A percentile compares a stretch with the other conserved stretches of the same genome.
These are phyloP conservation scores for Drosophila kohkoa DNA, from an alignment of 1,140 invertebrate species.

Conservation along the genomic window DNA sequence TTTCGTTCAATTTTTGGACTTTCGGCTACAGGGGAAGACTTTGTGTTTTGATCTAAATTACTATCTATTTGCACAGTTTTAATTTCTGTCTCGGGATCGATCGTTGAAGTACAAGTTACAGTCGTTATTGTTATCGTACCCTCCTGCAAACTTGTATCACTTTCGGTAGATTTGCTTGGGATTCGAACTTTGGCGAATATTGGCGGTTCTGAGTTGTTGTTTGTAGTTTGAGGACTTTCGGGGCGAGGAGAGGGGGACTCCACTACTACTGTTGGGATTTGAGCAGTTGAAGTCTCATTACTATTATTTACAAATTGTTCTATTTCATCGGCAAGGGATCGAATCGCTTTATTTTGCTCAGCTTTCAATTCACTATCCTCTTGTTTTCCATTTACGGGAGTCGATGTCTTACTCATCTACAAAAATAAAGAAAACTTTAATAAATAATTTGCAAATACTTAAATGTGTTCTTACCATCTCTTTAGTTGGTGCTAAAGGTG, in stretches of 20 bases:
- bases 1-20: neutral
- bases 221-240: neutral
- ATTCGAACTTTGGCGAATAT: neutral
- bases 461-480: slow-evolving; percentile 41
- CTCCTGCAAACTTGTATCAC: neutral
- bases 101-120: slow-evolving; percentile 7
- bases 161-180: neutral
- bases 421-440: neutral
- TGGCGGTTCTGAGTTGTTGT: neutral
- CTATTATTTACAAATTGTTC: slow-evolving; percentile 73
- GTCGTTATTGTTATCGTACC: neutral
- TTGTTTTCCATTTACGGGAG: neutral
- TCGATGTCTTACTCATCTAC: slow-evolving; percentile 1
- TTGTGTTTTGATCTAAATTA: neutral
- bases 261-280: slow-evolving; percentile 8
- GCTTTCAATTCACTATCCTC: slow-evolving; percentile 18
- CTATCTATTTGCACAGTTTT: slow-evolving; percentile 10
- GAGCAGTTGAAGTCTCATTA: slow-evolving; percentile 38
- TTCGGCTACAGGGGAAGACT: slow-evolving; percentile 3
- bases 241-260: neutral
- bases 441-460: neutral
- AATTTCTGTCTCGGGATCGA: slow-evolving; percentile 16
- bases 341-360: slow-evolving; percentile 60
- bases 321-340: slow-evolving; percentile 77
- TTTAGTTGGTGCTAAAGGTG: slow-evolving; percentile 48